These are phyloP conservation scores for Dolichotis patagonum DNA, from an alignment of 2,113 vertebrate genomes.

Conservation along the genomic window DNA sequence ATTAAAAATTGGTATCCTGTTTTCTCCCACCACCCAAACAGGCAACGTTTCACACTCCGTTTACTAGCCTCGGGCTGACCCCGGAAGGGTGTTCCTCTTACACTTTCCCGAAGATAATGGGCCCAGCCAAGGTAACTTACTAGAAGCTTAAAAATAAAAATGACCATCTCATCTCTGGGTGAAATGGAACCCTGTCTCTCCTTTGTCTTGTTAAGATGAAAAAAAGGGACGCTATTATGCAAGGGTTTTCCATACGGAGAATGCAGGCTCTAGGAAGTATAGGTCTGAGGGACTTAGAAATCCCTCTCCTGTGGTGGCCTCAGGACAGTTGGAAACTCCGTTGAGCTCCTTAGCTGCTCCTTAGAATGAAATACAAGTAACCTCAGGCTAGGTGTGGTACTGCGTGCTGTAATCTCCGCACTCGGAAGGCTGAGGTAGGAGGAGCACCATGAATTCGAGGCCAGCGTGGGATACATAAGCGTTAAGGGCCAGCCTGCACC, in stretches of 20 bases:
- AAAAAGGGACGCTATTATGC: neutral
- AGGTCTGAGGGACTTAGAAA: neutral
- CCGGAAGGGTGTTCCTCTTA: conserved; percentile 94
- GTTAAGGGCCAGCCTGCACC: neutral
- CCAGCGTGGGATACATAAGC: neutral
- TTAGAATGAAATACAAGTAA: neutral
- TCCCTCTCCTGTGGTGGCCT: neutral
- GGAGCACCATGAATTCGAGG: neutral
- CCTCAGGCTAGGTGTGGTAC: neutral
- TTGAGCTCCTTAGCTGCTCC: neutral
- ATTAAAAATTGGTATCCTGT: neutral
- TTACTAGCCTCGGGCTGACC: conserved; percentile 89
- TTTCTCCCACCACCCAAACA: conserved; percentile 53
- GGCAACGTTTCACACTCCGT: conserved; percentile 93
- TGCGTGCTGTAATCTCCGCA: neutral
- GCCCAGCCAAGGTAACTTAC: conserved; percentile 88
- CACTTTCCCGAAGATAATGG: conserved; percentile 93
- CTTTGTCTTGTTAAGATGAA: neutral
- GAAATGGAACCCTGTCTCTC: neutral
- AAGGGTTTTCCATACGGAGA: neutral
- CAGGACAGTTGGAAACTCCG: neutral
- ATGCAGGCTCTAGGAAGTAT: neutral
- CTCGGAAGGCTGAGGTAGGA: neutral
- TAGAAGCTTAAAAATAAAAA: neutral
- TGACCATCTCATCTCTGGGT: neutral